A percentile compares a stretch with the other conserved stretches of the same genome.
Evolutionary conservation across 2,797 vertebrate genomes (phyloP).

Genomic region (Catharus ustulatus): DNA sequence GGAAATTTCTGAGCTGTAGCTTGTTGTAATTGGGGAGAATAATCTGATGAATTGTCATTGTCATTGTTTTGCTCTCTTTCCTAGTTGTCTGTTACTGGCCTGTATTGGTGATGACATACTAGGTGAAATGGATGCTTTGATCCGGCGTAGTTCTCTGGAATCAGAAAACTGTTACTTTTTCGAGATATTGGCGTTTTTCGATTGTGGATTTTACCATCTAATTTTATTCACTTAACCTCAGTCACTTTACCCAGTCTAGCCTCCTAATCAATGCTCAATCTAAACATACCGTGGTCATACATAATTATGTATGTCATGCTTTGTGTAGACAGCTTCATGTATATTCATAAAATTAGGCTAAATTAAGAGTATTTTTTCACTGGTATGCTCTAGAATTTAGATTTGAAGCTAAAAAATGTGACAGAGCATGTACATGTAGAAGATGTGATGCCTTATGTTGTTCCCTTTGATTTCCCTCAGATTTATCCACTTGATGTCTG

Average conservation of each 20-base stretch:
- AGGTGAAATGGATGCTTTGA: neutral
- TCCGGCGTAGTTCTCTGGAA: neutral
- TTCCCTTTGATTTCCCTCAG: neutral
- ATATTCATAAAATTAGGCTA: neutral
- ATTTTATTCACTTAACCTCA: neutral
- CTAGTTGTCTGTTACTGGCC: neutral
- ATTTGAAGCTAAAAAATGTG: neutral
- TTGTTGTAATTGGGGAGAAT: neutral
- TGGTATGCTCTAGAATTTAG: neutral
- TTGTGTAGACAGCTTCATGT: neutral
- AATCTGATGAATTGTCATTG: neutral
- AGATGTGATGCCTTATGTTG: neutral
- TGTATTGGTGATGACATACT: neutral
- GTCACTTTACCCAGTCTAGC: neutral
- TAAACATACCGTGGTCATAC: neutral
- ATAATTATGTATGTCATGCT: neutral
- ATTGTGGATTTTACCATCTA: neutral
- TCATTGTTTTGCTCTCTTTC: neutral
- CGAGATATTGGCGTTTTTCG: accelerated
- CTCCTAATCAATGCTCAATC: neutral
- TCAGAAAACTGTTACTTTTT: neutral
- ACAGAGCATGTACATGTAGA: neutral
- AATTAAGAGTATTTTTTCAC: neutral
- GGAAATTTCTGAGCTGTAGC: neutral
- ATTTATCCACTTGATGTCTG: neutral